Percentiles rank a stretch among this genome's conserved stretches.
Conservation (phyloP, 2,797 vertebrate genomes). For the Hyperoplus immaculatus region DNA sequence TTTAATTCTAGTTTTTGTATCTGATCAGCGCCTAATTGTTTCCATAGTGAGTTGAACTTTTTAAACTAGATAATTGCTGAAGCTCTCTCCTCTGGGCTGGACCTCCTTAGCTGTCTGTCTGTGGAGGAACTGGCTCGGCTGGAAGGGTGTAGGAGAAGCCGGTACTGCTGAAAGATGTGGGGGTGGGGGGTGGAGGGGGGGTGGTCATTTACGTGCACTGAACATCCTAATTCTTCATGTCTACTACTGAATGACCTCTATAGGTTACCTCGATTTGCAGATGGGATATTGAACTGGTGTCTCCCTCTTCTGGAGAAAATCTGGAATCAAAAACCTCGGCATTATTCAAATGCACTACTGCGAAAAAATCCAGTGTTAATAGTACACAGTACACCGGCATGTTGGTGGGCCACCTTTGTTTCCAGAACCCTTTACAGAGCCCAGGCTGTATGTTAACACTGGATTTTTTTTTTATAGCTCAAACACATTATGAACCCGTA, state of each 20-base stretch:
- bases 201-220: background rate
- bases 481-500: too few species aligned
- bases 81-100: conserved; percentile 52
- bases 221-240: too few species aligned
- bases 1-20: conserved; percentile 34
- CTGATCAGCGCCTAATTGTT: conserved; percentile 11
- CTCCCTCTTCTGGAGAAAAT: conserved; percentile 23
- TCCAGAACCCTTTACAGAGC: too few species aligned
- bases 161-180: conserved; percentile 14
- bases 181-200: too few species aligned
- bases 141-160: background rate
- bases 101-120: rapidly evolving
- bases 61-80: conserved; percentile 66
- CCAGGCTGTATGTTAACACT: too few species aligned
- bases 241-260: background rate
- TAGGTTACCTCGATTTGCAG: conserved; percentile 59
- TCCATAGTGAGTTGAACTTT: background rate
- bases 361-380: too few species aligned
- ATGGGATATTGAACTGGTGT: conserved; percentile 34
- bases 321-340: conserved; percentile 40
- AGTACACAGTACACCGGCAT: too few species aligned
- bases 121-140: background rate
- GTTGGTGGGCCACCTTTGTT: too few species aligned
- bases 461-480: too few species aligned
- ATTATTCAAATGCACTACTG: background rate